Evolutionary conservation across 2,888 invertebrate genomes (phyloP).

Genomic region (Liodrosophila aerea): DNA sequence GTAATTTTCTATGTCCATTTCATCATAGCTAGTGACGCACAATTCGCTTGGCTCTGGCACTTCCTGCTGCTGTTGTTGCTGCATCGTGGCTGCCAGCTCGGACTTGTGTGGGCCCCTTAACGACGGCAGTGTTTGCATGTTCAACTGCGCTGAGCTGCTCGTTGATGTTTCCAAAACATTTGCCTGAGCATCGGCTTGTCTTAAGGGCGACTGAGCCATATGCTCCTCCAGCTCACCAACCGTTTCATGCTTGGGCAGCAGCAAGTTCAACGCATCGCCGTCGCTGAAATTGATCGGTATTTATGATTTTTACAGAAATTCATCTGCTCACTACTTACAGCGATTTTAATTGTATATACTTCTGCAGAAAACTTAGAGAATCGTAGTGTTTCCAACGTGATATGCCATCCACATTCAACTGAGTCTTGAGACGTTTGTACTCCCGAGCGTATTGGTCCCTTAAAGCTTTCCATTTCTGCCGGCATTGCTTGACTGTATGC

Average conservation of each 20-base stretch:
- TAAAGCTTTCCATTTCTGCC: slow-evolving; percentile 80
- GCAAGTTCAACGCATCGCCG: slow-evolving; percentile 57
- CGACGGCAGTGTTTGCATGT: slow-evolving; percentile 62
- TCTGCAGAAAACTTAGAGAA: slow-evolving; percentile 76
- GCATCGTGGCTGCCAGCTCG: slow-evolving; percentile 33
- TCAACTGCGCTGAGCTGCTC: slow-evolving; percentile 44
- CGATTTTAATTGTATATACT: slow-evolving; percentile 77
- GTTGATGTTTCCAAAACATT: slow-evolving; percentile 42
- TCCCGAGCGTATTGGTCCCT: slow-evolving; percentile 81
- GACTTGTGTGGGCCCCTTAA: slow-evolving; percentile 63
- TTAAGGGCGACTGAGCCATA: slow-evolving; percentile 36
- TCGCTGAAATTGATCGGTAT: slow-evolving; percentile 48
- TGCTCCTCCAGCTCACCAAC: slow-evolving; percentile 70
- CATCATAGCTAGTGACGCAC: slow-evolving; percentile 72
- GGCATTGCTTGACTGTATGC: slow-evolving; percentile 77
- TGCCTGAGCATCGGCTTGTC: slow-evolving; percentile 28
- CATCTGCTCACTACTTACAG: slow-evolving; percentile 55
- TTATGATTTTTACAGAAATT: not conserved
- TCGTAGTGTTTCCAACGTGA: slow-evolving; percentile 81
- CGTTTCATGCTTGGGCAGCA: slow-evolving; percentile 69
- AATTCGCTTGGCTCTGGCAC: slow-evolving; percentile 48
- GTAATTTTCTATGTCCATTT: slow-evolving; percentile 79
- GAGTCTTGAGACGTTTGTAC: slow-evolving; percentile 78
- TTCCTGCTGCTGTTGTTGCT: slow-evolving; percentile 49
- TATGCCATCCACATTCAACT: slow-evolving; percentile 59